These are phyloP conservation scores for Daphoenositta chrysoptera DNA, from an alignment of 2,113 vertebrate species.

Conservation along the genomic window DNA sequence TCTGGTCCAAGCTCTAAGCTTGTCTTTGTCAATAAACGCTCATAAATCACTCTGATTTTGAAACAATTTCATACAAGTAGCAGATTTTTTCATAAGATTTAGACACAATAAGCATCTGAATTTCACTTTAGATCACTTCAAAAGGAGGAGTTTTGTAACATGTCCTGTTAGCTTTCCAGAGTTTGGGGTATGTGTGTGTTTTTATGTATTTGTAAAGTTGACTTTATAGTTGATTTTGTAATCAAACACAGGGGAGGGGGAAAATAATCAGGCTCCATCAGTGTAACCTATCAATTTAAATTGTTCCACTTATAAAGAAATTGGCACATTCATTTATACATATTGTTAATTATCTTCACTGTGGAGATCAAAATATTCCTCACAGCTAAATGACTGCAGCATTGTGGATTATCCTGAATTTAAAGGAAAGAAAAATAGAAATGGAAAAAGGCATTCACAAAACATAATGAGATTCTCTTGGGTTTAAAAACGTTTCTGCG, in stretches of 20 bases:
- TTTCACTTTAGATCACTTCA: background rate
- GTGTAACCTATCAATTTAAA: background rate
- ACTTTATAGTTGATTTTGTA: background rate
- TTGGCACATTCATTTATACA: background rate
- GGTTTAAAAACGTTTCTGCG: background rate
- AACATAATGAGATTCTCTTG: background rate
- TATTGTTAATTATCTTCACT: background rate
- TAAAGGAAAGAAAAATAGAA: background rate
- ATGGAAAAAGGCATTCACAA: background rate
- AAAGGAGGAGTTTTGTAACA: background rate
- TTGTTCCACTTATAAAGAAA: constrained; percentile 14
- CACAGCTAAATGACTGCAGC: background rate
- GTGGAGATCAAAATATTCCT: background rate
- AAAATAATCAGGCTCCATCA: background rate
- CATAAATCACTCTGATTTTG: background rate
- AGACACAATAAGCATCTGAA: background rate
- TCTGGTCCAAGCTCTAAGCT: background rate
- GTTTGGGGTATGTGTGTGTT: background rate
- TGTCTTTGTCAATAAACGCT: background rate
- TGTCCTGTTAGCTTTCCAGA: background rate
- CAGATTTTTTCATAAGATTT: background rate
- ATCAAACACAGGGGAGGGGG: background rate
- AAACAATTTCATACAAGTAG: background rate
- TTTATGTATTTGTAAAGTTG: background rate
- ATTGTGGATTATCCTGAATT: background rate